These are phyloP conservation scores for Sminthopsis crassicaudata DNA, from an alignment of 2,113 vertebrate species.

Conservation along the genomic window DNA sequence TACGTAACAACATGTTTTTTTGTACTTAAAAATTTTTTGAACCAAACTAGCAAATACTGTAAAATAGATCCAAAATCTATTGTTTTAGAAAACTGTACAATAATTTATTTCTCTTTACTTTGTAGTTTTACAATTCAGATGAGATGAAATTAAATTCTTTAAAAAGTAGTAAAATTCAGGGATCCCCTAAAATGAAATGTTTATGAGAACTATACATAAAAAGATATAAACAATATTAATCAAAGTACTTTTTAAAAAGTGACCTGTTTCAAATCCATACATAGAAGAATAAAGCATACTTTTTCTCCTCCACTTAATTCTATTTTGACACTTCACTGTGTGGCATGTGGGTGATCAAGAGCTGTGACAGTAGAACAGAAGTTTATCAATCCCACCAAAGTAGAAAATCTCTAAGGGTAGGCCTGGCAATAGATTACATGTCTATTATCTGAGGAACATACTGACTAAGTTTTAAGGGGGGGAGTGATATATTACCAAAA, in stretches of 20 bases:
- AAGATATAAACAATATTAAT: neutral
- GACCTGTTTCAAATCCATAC: neutral
- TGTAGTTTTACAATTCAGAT: neutral
- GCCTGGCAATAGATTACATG: neutral
- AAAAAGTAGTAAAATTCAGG: neutral
- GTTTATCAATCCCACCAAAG: neutral
- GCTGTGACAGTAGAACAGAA: neutral
- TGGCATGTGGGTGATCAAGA: neutral
- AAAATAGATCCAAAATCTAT: neutral
- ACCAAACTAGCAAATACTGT: neutral
- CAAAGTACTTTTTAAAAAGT: neutral
- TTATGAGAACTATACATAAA: neutral
- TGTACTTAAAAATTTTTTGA: neutral
- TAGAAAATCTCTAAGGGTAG: neutral
- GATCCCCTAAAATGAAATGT: neutral
- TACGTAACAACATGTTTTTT: neutral
- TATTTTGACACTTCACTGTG: neutral
- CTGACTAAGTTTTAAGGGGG: neutral
- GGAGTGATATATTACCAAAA: neutral
- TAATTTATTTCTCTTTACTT: neutral
- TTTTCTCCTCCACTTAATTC: neutral
- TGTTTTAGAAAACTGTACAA: neutral
- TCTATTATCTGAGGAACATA: neutral
- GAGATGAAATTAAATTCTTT: neutral
- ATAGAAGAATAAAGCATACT: neutral